Evolutionary conservation across 2,888 invertebrate genomes (phyloP).

Genomic region (Drosophila suboccidentalis): DNA sequence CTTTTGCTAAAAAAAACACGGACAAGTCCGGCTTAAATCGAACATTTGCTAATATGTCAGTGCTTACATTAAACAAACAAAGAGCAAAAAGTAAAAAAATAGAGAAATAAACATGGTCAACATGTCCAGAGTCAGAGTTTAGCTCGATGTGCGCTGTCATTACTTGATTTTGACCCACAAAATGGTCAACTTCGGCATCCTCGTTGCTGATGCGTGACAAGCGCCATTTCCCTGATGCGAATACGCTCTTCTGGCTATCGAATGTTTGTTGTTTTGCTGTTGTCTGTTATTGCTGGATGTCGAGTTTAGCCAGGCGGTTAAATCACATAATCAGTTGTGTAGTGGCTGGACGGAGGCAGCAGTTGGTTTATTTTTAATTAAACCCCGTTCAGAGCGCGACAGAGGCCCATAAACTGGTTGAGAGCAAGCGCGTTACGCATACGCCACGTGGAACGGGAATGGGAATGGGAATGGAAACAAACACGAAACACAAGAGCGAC

Average conservation of each 20-base stretch:
- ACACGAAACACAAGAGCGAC: constrained; percentile 23
- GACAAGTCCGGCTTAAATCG: neutral
- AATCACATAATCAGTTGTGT: constrained; percentile 59
- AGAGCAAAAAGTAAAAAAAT: constrained; percentile 17
- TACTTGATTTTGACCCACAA: constrained; percentile 64
- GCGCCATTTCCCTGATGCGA: constrained; percentile 13
- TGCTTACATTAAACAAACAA: constrained; percentile 12
- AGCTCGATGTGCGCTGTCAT: constrained; percentile 43
- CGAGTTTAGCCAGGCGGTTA: constrained; percentile 23
- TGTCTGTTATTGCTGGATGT: constrained; percentile 12
- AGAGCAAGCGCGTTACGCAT: constrained; percentile 53
- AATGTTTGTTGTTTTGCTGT: constrained; percentile 10
- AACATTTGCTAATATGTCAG: neutral
- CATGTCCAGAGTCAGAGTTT: constrained; percentile 19
- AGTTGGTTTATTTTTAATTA: constrained; percentile 74
- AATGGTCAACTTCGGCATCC: constrained; percentile 23
- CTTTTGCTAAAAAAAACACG: neutral
- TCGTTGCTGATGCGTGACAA: constrained; percentile 43
- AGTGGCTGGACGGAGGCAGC: constrained; percentile 10
- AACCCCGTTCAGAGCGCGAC: constrained; percentile 48
- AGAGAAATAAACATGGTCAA: constrained; percentile 5
- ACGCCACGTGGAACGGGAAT: constrained; percentile 29
- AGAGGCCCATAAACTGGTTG: constrained; percentile 60
- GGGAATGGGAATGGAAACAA: constrained; percentile 15
- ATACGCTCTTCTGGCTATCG: neutral